Percentiles rank a stretch among this genome's conserved stretches.
Conservation (phyloP, 2,888 invertebrate species). For the Rugalucina vietnamica region DNA sequence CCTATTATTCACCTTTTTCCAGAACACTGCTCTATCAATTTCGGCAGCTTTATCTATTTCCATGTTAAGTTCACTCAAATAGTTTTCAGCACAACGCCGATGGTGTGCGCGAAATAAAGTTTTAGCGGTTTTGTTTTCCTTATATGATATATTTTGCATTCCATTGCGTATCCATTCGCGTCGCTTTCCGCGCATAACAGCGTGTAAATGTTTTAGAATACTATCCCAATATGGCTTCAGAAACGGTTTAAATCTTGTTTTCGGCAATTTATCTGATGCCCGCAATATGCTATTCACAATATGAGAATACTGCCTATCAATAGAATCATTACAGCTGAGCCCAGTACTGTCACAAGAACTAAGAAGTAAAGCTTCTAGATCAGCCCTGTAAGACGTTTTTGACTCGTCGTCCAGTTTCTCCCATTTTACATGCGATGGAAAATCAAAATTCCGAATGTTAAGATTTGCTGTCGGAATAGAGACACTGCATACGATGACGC, state of each 20-base stretch:
- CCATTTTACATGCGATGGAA: background rate
- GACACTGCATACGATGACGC: background rate
- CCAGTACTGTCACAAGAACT: too few species aligned
- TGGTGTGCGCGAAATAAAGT: background rate
- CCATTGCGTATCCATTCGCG: background rate
- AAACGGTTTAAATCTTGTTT: too few species aligned
- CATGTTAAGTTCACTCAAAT: background rate
- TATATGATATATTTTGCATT: background rate
- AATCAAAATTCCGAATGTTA: background rate
- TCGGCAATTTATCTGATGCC: too few species aligned
- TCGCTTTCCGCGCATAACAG: background rate
- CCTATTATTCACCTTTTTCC: conserved; percentile 5
- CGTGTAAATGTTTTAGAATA: background rate
- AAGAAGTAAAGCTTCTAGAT: too few species aligned
- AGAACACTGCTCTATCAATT: background rate
- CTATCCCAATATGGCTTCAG: background rate
- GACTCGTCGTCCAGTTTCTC: background rate
- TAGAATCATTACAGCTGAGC: too few species aligned
- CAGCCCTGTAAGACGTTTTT: background rate
- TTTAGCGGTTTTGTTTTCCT: background rate
- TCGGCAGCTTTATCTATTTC: background rate
- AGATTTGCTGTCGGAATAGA: background rate
- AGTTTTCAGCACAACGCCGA: background rate
- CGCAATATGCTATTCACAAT: background rate
- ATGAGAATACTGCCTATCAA: too few species aligned